Evolutionary conservation across 2,797 vertebrate genomes (phyloP).

Genomic region (Pristis pectinata): DNA sequence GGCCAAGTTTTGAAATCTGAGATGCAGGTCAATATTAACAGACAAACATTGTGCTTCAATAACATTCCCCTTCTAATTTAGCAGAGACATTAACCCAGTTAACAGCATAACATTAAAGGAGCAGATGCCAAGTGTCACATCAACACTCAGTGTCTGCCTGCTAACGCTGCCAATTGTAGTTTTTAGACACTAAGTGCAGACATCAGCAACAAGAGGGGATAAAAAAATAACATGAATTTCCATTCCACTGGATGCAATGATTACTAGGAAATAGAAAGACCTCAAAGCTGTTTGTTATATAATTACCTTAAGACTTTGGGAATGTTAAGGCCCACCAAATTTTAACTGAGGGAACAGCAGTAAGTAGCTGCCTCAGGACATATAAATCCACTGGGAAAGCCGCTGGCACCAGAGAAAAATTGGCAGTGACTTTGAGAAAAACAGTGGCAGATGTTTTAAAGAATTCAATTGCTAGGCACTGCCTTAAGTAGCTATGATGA

Average conservation of each 20-base stretch:
- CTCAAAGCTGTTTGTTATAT: not conserved
- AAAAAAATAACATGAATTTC: not conserved
- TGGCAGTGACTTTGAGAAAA: not conserved
- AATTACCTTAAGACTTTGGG: not conserved
- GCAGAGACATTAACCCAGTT: not conserved
- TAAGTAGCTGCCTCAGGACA: not conserved
- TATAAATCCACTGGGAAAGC: not conserved
- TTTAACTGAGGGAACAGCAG: not conserved
- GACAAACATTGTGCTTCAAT: not conserved
- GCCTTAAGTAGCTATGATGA: not conserved
- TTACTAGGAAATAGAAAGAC: not conserved
- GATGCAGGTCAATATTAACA: not conserved
- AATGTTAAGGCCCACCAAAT: not conserved
- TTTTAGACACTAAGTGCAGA: not conserved
- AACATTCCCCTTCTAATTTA: not conserved
- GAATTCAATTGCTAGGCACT: not conserved
- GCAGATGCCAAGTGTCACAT: slow-evolving; percentile 19
- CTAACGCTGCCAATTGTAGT: slow-evolving; percentile 13
- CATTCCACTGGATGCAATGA: not conserved
- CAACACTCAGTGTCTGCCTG: not conserved
- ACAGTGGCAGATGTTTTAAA: not conserved
- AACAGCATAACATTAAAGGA: slow-evolving; percentile 15
- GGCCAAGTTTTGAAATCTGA: not conserved
- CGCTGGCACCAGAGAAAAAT: not conserved
- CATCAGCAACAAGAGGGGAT: not conserved